These are phyloP conservation scores for Sceloporus tristichus DNA, from an alignment of 2,113 vertebrate genomes.

Conservation along the genomic window DNA sequence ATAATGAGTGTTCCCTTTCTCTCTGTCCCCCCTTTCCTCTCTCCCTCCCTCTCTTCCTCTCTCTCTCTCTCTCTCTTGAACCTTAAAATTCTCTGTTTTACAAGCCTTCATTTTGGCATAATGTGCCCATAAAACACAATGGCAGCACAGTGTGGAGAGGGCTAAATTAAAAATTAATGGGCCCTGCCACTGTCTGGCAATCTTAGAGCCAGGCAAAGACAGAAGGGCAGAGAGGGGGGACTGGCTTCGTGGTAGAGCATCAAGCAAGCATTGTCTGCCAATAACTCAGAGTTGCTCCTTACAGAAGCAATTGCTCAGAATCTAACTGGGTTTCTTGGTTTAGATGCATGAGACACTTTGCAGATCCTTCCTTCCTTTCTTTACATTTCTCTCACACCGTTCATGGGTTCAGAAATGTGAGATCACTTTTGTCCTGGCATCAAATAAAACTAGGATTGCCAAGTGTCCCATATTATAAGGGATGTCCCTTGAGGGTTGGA, in stretches of 20 bases:
- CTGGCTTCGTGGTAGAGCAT: not conserved
- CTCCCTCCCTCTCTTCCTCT: conserved; percentile 27
- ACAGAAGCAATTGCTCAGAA: not conserved
- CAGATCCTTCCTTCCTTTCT: not conserved
- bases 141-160: conserved; percentile 66
- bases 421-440: not conserved
- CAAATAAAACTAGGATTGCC: not conserved
- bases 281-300: not conserved
- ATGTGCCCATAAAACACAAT: conserved; percentile 71
- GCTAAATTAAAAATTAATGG: conserved; percentile 80
- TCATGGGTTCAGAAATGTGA: not conserved
- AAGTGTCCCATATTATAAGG: too few relatives aligned
- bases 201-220: conserved; percentile 31
- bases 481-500: too few relatives aligned
- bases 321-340: not conserved
- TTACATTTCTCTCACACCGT: too few relatives aligned
- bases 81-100: conserved; percentile 69
- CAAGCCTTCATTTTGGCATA: conserved; percentile 68
- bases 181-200: conserved; percentile 62
- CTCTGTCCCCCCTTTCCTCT: too few relatives aligned
- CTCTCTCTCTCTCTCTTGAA: conserved; percentile 39
- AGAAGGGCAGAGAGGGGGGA: conserved; percentile 38
- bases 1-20: conserved; percentile 35
- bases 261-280: not conserved
- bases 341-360: not conserved